Evolutionary conservation across 2,797 vertebrate species (phyloP), one percentile per base, ranked within the genome.

Genomic region (Catostomus latipinnis): DNA sequence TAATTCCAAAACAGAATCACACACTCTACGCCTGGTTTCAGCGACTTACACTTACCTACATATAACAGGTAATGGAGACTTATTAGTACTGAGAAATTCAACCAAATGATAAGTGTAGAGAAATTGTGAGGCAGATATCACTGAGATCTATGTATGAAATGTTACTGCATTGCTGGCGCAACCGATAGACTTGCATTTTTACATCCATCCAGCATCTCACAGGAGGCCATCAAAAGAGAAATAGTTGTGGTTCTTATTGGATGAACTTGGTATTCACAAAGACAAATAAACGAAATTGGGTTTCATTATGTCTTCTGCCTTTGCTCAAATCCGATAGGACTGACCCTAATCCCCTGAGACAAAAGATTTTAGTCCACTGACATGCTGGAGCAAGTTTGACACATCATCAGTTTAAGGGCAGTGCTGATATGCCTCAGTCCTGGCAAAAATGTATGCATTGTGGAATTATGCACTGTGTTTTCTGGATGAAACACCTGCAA

Each of bases 61-160:
- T 49, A 72, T 45, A 60, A 53, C 60, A 63, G 72, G 60, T 63
- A 48, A 63, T 12, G 4, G 4, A 5, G 22, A 63, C 60, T 74
- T 50, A 12, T 1, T 14, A 5, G 46, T 6, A 5, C 8, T 16
- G 13, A 10, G 1, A 74, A 63, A n/a, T 53, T 4, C 34, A 34
- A 34, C 34, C 34, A 34, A 34, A 34, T 34, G 34, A 34, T 3
- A 34, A 34, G 52, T 53, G 52, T 53, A 53, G 12, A 54, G 53
- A 13, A 54, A 13, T 12, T 53, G 11, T 13, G 11, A 12, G 11
- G 52, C 11, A 6, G 4, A 54, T 54, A 34, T 34, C 3, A 34
- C 34, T 22, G 52, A 54, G 53, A 13, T 54, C 53, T 54, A 13
- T 54, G 53, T 12, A 6, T 13, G 6, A 13, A 13, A 13, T 54